Base-by-base conservation (phyloP, 2,888 invertebrate species). In the Cantharis rufa region DNA sequence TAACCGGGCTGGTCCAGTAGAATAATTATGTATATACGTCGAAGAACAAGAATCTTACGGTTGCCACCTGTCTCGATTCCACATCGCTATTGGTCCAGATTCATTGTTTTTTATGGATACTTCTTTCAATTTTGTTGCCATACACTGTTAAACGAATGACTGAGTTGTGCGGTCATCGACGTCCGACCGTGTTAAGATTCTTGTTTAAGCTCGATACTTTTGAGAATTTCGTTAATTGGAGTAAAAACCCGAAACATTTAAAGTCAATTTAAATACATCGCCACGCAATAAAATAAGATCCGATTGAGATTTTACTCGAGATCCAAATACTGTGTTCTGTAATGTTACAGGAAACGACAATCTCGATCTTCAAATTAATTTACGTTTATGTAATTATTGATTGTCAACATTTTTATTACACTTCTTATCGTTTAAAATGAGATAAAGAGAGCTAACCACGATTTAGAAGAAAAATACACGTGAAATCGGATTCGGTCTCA, bases 11-110 rank as follows among this genome's bases (percentile, higher is more conserved):
- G 82, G 84, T 82, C 84, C 83, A 84, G 83, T 82, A 81, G 82
- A 84, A 82, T 84, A 84, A 86, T 85, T 86, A 86, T 84, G 82
- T 85, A 32, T 32, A 32, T 32, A 84, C 77, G 75, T 70, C 83
- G 83, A 64, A 81, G 84, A 85, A 86, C 86, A 84, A 84, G 87
- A 86, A 86, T 86, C 87, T 84, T 84, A 83, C 86, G 86, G 84
- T 85, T 85, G 85, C 87, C 87, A 87, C 87, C 87, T 87, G 87
- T 87, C 87, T 84, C 85, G 81, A 82, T 82, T 82, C 84, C 83
- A 84, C 84, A 80, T 83, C 82, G 85, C 85, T 78, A 87, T 87
- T 87, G 87, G 87, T 87, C 86, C 85, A 84, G 84, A 84, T 86
- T 85, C 82, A 83, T 85, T 84, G 84, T 85, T 86, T 86, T 86